Base-by-base conservation (phyloP, 1,140 invertebrate genomes). In the Drosophila nebulosa region DNA sequence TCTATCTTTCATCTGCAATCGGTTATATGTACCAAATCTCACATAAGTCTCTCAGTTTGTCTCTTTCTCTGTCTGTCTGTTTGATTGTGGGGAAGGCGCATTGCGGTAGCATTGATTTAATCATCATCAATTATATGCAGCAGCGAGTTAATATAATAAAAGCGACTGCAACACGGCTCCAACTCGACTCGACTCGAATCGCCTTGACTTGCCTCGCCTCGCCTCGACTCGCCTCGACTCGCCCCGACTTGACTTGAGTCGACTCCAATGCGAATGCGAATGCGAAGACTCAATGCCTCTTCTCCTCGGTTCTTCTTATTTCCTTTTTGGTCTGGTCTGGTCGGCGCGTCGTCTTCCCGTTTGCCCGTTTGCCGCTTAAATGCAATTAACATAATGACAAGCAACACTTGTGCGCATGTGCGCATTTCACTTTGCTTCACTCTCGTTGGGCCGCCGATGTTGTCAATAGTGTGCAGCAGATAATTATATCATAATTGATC, bases 91-190 rank as follows among this genome's bases (percentile, higher is more conserved):
- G 53, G 68, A 74, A 64, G 74, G 78, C 83, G 83, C 83, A 86
- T 88, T 86, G 83, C 83, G 71, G 83, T 86, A 86, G 83, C 83
- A 86, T 86, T 86, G 83, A 86, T 86, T 86, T 86, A 86, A 86
- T 86, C 83, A 86, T 86, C 83, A 86, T 86, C 83, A 86, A 86
- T 86, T 86, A 86, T 88, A 88, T 86, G 83, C 83, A 83, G 83
- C 83, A 88, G 78, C 83, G 86, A 86, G 83, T 88, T 86, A 86
- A 86, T 88, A 86, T 88, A 86, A 86, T 88, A 88, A 86, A 86
- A 86, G 67, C 83, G 60, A 66, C 70, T 32, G 66, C 72, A 63
- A 64, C 67, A 60, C 32, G 39, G 64, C 68, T 68, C 24, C 35
- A 36, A 66, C 52, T 57, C 35, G n/a, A 16, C 18, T 46, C 16